Conservation (phyloP, 2,888 invertebrate species). For the Noctua comes region DNA sequence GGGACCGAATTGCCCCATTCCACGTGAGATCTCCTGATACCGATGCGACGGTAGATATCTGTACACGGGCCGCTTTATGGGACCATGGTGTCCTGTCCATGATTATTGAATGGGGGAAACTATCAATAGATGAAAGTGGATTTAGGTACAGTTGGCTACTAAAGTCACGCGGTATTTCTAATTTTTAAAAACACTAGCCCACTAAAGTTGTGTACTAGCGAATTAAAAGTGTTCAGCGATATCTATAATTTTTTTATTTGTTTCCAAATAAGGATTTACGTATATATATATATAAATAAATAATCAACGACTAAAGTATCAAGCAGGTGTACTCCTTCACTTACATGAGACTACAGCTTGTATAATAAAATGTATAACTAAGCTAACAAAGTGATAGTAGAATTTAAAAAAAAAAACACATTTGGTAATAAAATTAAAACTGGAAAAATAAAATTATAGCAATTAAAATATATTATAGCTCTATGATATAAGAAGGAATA, state of each 20-base stretch:
- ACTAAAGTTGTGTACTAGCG: not conserved
- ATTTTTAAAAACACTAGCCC: not conserved
- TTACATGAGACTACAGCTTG: too few species aligned
- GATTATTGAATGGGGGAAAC: constrained; percentile 57
- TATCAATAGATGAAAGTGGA: constrained; percentile 45
- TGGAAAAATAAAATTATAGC: too few species aligned
- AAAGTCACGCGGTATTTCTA: not conserved
- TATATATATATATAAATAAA: too few species aligned
- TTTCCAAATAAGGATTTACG: too few species aligned
- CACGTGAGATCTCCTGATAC: constrained; percentile 68
- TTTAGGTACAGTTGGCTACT: constrained; percentile 3
- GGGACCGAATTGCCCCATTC: constrained; percentile 64
- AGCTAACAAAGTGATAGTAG: too few species aligned
- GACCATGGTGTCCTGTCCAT: constrained; percentile 31
- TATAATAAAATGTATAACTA: too few species aligned
- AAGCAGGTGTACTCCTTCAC: too few species aligned
- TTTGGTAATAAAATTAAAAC: too few species aligned
- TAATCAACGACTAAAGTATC: too few species aligned
- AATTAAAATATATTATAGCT: too few species aligned
- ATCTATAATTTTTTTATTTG: too few species aligned
- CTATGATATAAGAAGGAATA: not conserved
- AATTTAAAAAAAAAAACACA: too few species aligned
- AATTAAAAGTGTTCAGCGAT: not conserved
- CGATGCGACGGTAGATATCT: constrained; percentile 58
- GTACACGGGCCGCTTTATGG: constrained; percentile 55